Evolutionary conservation across 1,140 invertebrate genomes (phyloP), one percentile per base, ranked within the genome.

Genomic region (Maniola jurtina): DNA sequence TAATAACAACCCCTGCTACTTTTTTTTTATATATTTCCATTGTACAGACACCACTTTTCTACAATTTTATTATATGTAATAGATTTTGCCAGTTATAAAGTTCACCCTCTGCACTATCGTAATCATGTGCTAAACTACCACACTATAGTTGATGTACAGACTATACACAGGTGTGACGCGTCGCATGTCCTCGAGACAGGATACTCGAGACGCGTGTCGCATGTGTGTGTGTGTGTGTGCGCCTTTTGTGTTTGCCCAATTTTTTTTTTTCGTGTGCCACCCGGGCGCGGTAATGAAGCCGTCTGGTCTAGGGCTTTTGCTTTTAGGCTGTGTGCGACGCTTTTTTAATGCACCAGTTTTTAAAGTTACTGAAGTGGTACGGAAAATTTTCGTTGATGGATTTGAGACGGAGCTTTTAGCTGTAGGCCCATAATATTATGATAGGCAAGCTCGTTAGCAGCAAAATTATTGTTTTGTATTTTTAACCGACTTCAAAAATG

Each of bases 141-240:
- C 13, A 45, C 5, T n/a, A 45, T n/a, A 45, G 42, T 1, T 11
- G 9, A 11, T n/a, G 1, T 38, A 11, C 10, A 38, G 38, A 38
- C 38, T 15, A 48, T 48, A 52, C 15, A 52, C 48, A 52, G 48
- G 48, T 52, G 16, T 14, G 48, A 2, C 45, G 45, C 15, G 16
- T 25, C 25, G 3, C 15, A 52, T 52, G 48, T 52, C 48, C 48
- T 52, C 48, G 48, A 52, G 48, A 52, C 48, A 52, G 48, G 48
- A 52, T 52, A 15, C 48, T 52, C 48, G 48, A 52, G 48, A 52
- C 48, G 16, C 7, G 45, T 7, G 15, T 2, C 15, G 48, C 15
- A 3, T 25, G 16, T 52, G 48, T 52, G 16, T 9, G 48, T 25
- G 16, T 52, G 48, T 52, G 16, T 9, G 48, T 25, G 48, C 10